These are phyloP conservation scores for Luscinia megarhynchos DNA, from an alignment of 2,797 vertebrate species.

Conservation along the genomic window DNA sequence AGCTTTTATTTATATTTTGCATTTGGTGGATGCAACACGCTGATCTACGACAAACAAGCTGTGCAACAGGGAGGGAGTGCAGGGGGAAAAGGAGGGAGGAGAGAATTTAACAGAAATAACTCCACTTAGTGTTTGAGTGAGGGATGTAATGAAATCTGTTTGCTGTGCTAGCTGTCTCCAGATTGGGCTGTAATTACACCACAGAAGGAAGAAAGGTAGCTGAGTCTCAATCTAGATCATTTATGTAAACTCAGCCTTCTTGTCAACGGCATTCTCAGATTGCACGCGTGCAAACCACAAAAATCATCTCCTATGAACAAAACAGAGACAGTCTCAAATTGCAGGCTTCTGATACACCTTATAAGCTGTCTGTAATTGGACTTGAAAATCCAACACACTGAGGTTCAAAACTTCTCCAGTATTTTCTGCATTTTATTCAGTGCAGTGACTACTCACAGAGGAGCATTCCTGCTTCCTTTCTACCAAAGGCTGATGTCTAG, in stretches of 20 bases:
- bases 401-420: conserved; percentile 66
- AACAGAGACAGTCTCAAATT: conserved; percentile 80
- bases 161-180: conserved; percentile 87
- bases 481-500: neutral
- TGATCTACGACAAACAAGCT: conserved; percentile 57
- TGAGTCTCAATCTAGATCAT: conserved; percentile 81
- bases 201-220: conserved; percentile 85
- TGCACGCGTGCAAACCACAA: conserved; percentile 83
- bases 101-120: conserved; percentile 80
- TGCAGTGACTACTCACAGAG: conserved; percentile 9
- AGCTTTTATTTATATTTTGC: conserved; percentile 59
- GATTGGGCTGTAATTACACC: conserved; percentile 90
- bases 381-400: conserved; percentile 70
- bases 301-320: conserved; percentile 85
- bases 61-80: neutral
- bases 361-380: conserved; percentile 69
- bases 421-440: conserved; percentile 35
- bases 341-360: conserved; percentile 73
- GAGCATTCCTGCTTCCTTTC: neutral
- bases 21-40: conserved; percentile 26
- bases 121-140: conserved; percentile 78
- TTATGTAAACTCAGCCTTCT: conserved; percentile 88
- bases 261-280: conserved; percentile 83
- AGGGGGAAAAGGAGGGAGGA: conserved; percentile 17
- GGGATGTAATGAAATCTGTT: conserved; percentile 85